phyloP scores from a whole-genome alignment of 2,113 vertebrate genomes.

The Amia ocellicauda region DNA sequence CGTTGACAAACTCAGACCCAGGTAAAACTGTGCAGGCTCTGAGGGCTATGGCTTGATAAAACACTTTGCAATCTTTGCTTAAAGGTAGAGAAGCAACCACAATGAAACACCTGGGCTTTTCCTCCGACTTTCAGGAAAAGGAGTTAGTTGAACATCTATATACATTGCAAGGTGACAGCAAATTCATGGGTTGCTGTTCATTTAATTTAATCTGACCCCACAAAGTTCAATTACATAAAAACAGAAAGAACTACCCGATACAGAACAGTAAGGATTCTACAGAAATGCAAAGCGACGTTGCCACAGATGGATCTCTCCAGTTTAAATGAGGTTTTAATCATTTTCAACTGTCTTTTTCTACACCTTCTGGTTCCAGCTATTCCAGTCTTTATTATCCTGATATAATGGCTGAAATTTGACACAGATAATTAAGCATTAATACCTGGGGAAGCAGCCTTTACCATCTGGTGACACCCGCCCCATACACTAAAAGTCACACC shows the following conservation, averaged over 20 bases:
- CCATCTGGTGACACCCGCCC: conserved; percentile 62
- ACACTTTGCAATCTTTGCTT: no score
- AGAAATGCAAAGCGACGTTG: background rate
- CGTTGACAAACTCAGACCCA: no score
- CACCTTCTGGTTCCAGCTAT: conserved; percentile 5
- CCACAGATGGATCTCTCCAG: conserved; percentile 6
- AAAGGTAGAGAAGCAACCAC: no score
- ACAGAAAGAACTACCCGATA: background rate
- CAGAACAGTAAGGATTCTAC: background rate
- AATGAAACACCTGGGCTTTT: no score
- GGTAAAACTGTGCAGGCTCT: no score
- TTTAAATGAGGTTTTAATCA: conserved; percentile 15
- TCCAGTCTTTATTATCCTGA: conserved; percentile 26
- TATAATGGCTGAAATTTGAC: conserved; percentile 63
- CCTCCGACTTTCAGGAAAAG: no score
- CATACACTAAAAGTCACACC: conserved; percentile 45
- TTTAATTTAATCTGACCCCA: conserved; percentile 14
- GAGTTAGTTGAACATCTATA: no score
- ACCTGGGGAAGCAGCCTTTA: conserved; percentile 48
- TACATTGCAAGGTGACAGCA: background rate
- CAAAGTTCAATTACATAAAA: conserved; percentile 2
- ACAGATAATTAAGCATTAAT: conserved; percentile 66
- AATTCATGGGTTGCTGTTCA: conserved; percentile 4
- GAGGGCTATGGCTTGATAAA: no score
- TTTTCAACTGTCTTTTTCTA: background rate